Percentiles rank a stretch among this genome's conserved stretches.
Conservation (phyloP, 2,797 vertebrate species). For the Crax fasciolata region DNA sequence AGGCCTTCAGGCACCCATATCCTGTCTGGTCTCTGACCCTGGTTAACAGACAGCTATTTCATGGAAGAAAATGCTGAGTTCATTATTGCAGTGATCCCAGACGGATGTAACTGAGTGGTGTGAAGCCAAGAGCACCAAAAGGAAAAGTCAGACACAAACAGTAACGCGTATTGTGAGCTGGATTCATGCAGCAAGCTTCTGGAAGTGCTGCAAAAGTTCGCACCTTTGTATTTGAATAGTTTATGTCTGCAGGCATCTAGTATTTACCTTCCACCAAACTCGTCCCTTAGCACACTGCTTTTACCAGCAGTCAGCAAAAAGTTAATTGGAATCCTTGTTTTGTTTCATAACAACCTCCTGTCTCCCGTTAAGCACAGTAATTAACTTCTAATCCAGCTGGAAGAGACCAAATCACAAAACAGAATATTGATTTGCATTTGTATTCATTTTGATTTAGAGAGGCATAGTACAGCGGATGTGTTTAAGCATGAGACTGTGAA, state of each 20-base stretch:
- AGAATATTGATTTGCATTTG: conserved; percentile 36
- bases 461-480: neutral
- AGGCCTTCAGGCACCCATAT: neutral
- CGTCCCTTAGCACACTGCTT: neutral
- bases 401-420: neutral
- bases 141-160: neutral
- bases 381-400: conserved; percentile 29
- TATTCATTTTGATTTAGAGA: neutral
- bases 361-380: conserved; percentile 12
- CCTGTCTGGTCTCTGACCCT: neutral
- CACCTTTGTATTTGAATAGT: neutral
- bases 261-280: neutral
- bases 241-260: neutral
- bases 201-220: neutral
- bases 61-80: neutral
- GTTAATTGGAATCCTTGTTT: neutral
- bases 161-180: neutral
- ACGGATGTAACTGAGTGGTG: neutral
- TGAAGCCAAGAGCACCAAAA: neutral
- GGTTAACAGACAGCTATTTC: neutral
- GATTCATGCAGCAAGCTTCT: neutral
- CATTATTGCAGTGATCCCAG: neutral
- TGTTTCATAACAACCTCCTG: conserved; percentile 37
- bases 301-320: neutral
- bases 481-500: neutral